phyloP scores from a whole-genome alignment of 2,113 vertebrate genomes.

The Prunella fulvescens region DNA sequence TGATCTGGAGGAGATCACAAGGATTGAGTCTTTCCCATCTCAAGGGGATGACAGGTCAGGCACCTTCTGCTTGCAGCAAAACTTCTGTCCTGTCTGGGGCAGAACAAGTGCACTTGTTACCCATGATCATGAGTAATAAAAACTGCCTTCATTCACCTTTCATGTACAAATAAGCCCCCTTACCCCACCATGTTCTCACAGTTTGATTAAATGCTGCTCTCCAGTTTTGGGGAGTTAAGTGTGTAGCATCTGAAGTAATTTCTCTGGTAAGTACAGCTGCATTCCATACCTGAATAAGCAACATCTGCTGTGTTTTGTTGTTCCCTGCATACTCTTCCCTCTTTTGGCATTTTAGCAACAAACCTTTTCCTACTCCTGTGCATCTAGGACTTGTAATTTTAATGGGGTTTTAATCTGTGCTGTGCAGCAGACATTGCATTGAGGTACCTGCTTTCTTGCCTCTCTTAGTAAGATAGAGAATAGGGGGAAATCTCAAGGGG shows the following conservation, averaged over 20 bases:
- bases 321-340: background rate
- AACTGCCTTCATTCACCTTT: background rate
- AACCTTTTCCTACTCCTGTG: background rate
- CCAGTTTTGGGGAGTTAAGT: background rate
- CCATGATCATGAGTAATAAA: background rate
- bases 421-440: background rate
- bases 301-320: background rate
- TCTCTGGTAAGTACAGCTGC: conserved; percentile 60
- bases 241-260: background rate
- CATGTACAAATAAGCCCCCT: background rate
- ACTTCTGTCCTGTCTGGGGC: background rate
- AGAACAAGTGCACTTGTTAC: background rate
- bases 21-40: background rate
- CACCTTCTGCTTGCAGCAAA: background rate
- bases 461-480: background rate
- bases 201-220: background rate
- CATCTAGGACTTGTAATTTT: background rate
- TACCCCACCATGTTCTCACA: fast-evolving
- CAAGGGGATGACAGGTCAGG: background rate
- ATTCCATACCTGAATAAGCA: conserved; percentile 6
- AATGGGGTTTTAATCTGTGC: background rate
- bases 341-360: background rate
- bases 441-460: background rate
- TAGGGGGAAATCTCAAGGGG: background rate
- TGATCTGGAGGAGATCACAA: background rate